Base-by-base conservation (phyloP, 2,797 vertebrate species). In the Tokudaia tokunoshimensis region DNA sequence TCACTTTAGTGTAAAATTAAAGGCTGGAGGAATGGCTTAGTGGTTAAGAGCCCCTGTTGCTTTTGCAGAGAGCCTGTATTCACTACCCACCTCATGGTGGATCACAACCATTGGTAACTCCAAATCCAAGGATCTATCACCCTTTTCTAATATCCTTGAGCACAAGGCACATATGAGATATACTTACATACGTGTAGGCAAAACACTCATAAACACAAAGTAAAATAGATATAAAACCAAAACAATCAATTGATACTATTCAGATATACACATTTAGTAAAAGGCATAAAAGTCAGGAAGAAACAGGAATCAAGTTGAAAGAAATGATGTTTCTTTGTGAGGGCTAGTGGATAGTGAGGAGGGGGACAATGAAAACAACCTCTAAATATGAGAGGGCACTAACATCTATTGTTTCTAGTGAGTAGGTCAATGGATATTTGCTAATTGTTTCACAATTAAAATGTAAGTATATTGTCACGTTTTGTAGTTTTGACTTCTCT, bases 401-500 rank as follows among this genome's bases (percentile, higher is more conserved):
- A 55, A 17, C 80, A 31, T 63, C n/a, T 81, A 12, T 70, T 55
- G 83, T 76, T 81, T 91, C 74, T 92, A 24, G 9, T 55, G 59
- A 47, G 2, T 37, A 76, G 41, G 19, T 44, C 24, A 79, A 6
- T 89, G 74, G 37, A 50, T 85, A 63, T 57, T 88, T 88, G 44
- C 37, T 81, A 80, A 29, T 75, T 29, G 12, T 89, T 83, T 96
- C 31, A 83, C 15, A 89, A 86, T 67, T 88, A 31, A 96, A 74
- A 65, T 9, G 47, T 70, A 44, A 76, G 81, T 84, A n/a, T 94
- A 89, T 92, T 75, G 84, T 72, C 81, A 52, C 41, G 52, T 61
- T 82, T 70, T 89, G 22, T 55, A 91, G 91, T 74, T 91, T 83
- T 82, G 26, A 74, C 12, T 74, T 94, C 65, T 94, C 44, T 91